phyloP scores from a whole-genome alignment of 2,888 invertebrate species.

The Orgyia antiqua region DNA sequence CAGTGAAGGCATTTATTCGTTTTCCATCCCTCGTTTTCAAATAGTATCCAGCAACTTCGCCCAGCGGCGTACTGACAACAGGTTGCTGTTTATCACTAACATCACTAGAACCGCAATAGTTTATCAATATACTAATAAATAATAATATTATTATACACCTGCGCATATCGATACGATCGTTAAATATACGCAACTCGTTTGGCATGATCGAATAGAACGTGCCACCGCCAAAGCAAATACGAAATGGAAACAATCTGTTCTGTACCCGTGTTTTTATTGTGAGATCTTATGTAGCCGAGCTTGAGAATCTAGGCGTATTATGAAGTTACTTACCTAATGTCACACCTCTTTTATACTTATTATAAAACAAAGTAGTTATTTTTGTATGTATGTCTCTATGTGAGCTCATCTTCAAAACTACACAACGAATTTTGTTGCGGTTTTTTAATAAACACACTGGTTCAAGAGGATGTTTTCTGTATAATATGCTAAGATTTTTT shows the following conservation, averaged over 20 bases:
- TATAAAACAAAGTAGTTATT: too few species aligned
- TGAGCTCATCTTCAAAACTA: too few species aligned
- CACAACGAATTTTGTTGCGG: too few species aligned
- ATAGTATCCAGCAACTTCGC: slow-evolving; percentile 74
- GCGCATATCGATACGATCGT: neutral
- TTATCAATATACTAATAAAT: neutral
- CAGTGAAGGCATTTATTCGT: slow-evolving; percentile 78
- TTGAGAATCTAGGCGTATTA: neutral
- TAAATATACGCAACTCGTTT: slow-evolving; percentile 28
- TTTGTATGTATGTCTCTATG: too few species aligned
- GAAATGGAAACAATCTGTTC: slow-evolving; percentile 38
- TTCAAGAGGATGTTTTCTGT: too few species aligned
- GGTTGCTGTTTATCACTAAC: slow-evolving; percentile 35
- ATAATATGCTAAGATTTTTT: too few species aligned
- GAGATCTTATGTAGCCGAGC: slow-evolving; percentile 11
- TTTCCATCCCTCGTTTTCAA: slow-evolving; percentile 76
- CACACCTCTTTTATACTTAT: too few species aligned
- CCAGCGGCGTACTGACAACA: slow-evolving; percentile 56
- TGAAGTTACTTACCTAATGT: too few species aligned
- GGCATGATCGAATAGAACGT: slow-evolving; percentile 23
- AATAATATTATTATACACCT: neutral
- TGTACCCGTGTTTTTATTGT: slow-evolving; percentile 41
- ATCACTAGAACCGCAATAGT: slow-evolving; percentile 15
- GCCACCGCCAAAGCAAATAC: slow-evolving; percentile 33
- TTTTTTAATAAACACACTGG: too few species aligned